Conservation (phyloP, 1,140 invertebrate species). For the Drosophila kikkawai region DNA sequence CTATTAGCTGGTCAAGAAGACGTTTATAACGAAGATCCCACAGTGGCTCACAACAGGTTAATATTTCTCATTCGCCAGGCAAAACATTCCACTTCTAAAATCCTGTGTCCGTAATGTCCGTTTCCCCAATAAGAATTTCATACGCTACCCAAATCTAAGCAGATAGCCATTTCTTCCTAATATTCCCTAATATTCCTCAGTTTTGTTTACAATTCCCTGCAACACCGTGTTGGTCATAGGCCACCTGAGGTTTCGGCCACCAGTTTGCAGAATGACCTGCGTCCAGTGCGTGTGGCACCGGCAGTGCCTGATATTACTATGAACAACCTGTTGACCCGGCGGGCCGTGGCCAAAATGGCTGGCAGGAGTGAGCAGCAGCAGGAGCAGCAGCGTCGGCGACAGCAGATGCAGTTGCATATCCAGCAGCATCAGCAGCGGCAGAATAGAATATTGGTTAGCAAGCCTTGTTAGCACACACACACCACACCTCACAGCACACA, state of each 20-base stretch:
- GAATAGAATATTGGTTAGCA: constrained; percentile 69
- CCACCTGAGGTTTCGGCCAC: constrained; percentile 57
- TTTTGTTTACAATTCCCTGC: constrained; percentile 82
- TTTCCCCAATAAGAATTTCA: not conserved
- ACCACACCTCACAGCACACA: constrained; percentile 2
- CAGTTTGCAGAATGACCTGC: constrained; percentile 71
- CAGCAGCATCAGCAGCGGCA: constrained; percentile 59
- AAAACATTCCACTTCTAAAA: constrained; percentile 5
- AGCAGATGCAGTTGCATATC: constrained; percentile 47
- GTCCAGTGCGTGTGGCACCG: constrained; percentile 63
- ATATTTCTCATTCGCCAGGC: constrained; percentile 41
- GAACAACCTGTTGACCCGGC: constrained; percentile 44
- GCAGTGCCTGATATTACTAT: constrained; percentile 31
- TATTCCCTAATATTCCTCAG: constrained; percentile 29
- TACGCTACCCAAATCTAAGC: not conserved
- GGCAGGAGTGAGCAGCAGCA: constrained; percentile 36
- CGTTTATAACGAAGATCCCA: constrained; percentile 14
- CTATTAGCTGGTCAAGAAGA: constrained; percentile 7
- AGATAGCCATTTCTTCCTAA: constrained; percentile 14
- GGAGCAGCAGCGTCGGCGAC: constrained; percentile 45
- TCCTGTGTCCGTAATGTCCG: constrained; percentile 30
- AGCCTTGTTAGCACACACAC: constrained; percentile 25
- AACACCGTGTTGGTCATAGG: constrained; percentile 55
- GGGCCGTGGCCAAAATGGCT: constrained; percentile 47
- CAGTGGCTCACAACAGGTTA: constrained; percentile 65